Evolutionary conservation across 2,888 invertebrate species (phyloP).

Genomic region (Mythimna albipuncta): DNA sequence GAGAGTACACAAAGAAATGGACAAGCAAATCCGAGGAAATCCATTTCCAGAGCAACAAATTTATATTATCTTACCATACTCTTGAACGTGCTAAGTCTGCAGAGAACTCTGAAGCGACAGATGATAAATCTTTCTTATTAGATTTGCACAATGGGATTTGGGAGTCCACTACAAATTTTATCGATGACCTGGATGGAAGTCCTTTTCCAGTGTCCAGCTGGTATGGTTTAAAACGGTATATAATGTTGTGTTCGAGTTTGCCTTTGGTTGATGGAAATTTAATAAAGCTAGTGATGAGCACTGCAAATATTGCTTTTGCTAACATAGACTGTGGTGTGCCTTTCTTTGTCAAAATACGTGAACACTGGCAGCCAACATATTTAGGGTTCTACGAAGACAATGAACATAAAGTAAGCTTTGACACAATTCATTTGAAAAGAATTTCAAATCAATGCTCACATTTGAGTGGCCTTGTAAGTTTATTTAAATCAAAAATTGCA

Average conservation of each 20-base stretch:
- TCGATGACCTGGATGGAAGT: constrained; percentile 84
- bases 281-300: constrained; percentile 95
- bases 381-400: constrained; percentile 95
- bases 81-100: constrained; percentile 71
- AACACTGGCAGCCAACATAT: constrained; percentile 95
- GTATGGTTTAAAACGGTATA: constrained; percentile 96
- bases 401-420: constrained; percentile 95
- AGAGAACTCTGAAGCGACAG: constrained; percentile 77
- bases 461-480: constrained; percentile 94
- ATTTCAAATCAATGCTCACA: constrained; percentile 95
- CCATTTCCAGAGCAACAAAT: constrained; percentile 77
- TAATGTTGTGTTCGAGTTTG: constrained; percentile 93
- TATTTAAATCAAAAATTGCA: constrained; percentile 98
- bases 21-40: constrained; percentile 83
- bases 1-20: constrained; percentile 85
- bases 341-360: constrained; percentile 96
- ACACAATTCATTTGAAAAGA: constrained; percentile 96
- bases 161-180: constrained; percentile 84
- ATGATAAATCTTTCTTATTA: constrained; percentile 90
- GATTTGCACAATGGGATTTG: constrained; percentile 82
- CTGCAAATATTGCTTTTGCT: constrained; percentile 94
- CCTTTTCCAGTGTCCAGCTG: constrained; percentile 92
- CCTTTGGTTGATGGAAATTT: constrained; percentile 93
- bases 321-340: constrained; percentile 96
- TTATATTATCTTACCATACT: constrained; percentile 78